A percentile compares a stretch with the other conserved stretches of the same genome.
These are phyloP conservation scores for Centruroides vittatus DNA, from an alignment of 1,140 invertebrate genomes.

Conservation along the genomic window DNA sequence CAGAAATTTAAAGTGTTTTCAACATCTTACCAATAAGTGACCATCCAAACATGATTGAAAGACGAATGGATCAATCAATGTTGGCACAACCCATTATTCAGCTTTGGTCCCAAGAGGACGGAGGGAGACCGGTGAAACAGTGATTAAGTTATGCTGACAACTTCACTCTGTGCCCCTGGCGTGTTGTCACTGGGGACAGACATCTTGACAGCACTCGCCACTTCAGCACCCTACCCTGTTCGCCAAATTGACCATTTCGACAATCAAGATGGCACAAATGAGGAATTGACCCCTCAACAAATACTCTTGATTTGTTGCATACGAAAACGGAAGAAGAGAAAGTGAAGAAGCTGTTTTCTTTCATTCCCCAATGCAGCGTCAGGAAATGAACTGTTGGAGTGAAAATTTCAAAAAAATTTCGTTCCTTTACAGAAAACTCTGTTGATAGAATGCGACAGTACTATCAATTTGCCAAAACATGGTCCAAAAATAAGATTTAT, in stretches of 20 bases:
- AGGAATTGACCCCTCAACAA: slow-evolving; percentile 8
- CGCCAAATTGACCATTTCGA: neutral
- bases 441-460: no score
- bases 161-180: neutral
- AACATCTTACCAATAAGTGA: neutral
- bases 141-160: neutral
- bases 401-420: no score
- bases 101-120: neutral
- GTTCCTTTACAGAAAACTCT: no score
- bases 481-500: no score
- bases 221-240: neutral
- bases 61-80: neutral
- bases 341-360: no score
- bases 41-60: neutral
- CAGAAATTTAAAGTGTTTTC: no score
- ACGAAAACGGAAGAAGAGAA: neutral
- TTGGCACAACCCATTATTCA: neutral
- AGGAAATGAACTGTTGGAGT: no score
- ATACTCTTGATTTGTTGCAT: slow-evolving; percentile 3
- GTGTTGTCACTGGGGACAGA: neutral
- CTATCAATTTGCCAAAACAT: no score
- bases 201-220: neutral
- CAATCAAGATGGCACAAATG: neutral
- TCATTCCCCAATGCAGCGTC: no score
- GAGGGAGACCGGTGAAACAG: neutral